These are phyloP conservation scores for Heliconius hortense DNA, from an alignment of 2,888 invertebrate species.

Conservation along the genomic window DNA sequence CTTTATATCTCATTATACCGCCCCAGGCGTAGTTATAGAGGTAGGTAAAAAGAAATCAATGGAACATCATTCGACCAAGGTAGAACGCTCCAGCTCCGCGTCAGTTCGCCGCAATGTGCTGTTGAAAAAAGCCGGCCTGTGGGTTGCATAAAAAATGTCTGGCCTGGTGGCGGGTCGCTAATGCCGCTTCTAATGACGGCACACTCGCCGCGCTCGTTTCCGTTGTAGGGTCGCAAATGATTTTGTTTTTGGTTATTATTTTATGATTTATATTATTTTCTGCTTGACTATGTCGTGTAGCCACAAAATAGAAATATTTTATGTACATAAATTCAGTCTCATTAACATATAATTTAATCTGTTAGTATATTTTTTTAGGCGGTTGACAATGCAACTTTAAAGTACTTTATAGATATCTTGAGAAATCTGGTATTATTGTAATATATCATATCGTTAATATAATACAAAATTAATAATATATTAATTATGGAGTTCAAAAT, in stretches of 20 bases:
- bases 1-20: slow-evolving; percentile 21
- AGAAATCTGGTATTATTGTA: neutral
- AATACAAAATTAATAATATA: slow-evolving; percentile 20
- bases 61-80: slow-evolving; percentile 41
- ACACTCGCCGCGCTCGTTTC: slow-evolving; percentile 58
- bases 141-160: slow-evolving; percentile 80
- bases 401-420: neutral
- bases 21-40: slow-evolving; percentile 14
- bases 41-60: slow-evolving; percentile 38
- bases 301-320: neutral
- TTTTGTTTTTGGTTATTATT: slow-evolving; percentile 25
- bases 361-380: neutral
- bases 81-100: slow-evolving; percentile 44
- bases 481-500: slow-evolving; percentile 7
- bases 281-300: neutral
- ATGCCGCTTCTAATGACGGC: slow-evolving; percentile 75
- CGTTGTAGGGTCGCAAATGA: slow-evolving; percentile 57
- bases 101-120: slow-evolving; percentile 50
- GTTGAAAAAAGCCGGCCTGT: slow-evolving; percentile 65
- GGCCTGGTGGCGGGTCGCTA: slow-evolving; percentile 77
- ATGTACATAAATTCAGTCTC: neutral
- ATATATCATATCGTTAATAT: neutral
- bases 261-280: neutral
- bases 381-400: neutral
- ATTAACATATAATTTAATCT: no score